Evolutionary conservation across 2,888 invertebrate species (phyloP).

Genomic region (Drosophila anomelani): DNA sequence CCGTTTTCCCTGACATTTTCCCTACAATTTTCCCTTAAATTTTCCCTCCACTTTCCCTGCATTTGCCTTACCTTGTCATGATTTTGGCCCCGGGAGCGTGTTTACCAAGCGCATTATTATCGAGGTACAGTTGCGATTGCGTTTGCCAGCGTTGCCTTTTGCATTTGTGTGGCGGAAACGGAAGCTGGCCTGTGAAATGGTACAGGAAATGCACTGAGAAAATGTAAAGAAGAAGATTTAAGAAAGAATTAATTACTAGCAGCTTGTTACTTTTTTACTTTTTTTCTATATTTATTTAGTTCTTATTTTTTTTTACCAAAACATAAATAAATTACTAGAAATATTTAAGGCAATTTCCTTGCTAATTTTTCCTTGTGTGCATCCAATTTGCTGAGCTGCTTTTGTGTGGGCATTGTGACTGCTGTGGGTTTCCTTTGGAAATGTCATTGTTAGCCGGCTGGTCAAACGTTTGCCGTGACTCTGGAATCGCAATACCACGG

Average conservation of each 20-base stretch:
- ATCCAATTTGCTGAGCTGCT: constrained; percentile 10
- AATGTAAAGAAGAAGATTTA: not conserved
- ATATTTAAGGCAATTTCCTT: not conserved
- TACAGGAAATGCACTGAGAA: not conserved
- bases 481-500: not conserved
- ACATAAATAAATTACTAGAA: not conserved
- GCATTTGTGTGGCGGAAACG: constrained; percentile 29
- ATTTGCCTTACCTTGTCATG: not conserved
- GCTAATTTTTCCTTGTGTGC: not conserved
- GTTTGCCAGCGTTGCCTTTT: constrained; percentile 15
- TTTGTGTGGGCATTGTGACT: constrained; percentile 31
- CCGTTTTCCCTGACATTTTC: constrained; percentile 3
- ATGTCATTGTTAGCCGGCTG: constrained; percentile 41
- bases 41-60: not conserved
- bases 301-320: too few relatives aligned
- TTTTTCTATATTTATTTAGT: not conserved
- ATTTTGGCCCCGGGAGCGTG: constrained; percentile 6
- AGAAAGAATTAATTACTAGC: too few relatives aligned
- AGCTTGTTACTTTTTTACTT: rapidly evolving
- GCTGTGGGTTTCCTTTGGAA: constrained; percentile 35
- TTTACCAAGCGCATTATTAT: constrained; percentile 34
- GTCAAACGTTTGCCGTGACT: constrained; percentile 34
- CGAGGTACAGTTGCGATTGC: constrained; percentile 37
- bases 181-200: constrained; percentile 28
- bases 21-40: not conserved